These are phyloP conservation scores for Argopecten irradians DNA, from an alignment of 1,140 invertebrate genomes.

Conservation along the genomic window DNA sequence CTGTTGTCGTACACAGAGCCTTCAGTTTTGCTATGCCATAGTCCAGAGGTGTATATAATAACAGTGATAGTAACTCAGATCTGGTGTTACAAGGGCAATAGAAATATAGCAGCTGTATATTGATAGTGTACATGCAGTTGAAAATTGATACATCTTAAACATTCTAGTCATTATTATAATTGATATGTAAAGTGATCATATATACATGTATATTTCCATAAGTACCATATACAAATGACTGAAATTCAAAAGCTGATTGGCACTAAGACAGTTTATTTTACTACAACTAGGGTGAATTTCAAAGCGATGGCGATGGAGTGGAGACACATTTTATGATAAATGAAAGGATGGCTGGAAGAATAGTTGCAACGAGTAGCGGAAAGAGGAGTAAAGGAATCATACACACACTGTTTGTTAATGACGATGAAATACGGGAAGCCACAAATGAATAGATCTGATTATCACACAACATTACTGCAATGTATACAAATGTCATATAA, in stretches of 20 bases:
- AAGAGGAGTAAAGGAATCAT: conserved; percentile 74
- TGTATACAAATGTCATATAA: too few species aligned
- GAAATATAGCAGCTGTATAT: too few species aligned
- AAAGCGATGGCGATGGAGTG: conserved; percentile 83
- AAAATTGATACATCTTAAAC: too few species aligned
- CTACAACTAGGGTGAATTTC: neutral
- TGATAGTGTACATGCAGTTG: too few species aligned
- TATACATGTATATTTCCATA: neutral
- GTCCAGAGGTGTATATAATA: too few species aligned
- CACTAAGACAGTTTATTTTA: neutral
- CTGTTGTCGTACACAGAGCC: too few species aligned
- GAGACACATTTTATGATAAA: conserved; percentile 86
- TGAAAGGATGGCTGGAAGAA: conserved; percentile 76
- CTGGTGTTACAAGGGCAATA: too few species aligned
- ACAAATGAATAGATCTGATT: neutral
- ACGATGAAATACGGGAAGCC: conserved; percentile 64
- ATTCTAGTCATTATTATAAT: neutral
- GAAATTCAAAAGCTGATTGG: neutral
- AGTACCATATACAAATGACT: neutral
- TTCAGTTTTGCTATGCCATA: too few species aligned
- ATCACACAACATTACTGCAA: too few species aligned
- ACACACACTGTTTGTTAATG: conserved; percentile 76
- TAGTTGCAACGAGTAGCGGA: conserved; percentile 81
- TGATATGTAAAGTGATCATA: neutral
- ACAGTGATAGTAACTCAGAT: too few species aligned